Evolutionary conservation across 2,888 invertebrate genomes (phyloP).

Genomic region (Digitonthophagus gazella): DNA sequence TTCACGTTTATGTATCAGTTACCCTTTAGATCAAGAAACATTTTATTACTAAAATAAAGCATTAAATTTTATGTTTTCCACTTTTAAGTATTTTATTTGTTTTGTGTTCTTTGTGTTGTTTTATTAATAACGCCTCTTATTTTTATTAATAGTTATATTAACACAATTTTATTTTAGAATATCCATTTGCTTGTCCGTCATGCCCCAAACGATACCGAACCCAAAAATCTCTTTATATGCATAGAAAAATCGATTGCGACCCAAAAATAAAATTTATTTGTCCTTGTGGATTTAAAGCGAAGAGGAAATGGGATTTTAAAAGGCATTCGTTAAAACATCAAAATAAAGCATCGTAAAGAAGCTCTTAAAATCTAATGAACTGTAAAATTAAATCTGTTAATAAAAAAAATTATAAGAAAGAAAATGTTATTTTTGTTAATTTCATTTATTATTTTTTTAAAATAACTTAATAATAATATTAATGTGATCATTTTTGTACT

Average conservation of each 20-base stretch:
- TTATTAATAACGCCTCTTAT: too few species aligned
- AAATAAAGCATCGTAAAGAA: neutral
- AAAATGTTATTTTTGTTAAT: too few species aligned
- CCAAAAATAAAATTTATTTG: neutral
- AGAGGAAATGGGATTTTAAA: neutral
- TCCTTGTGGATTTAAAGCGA: neutral
- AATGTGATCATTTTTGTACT: too few species aligned
- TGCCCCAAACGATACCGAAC: slow-evolving; percentile 3
- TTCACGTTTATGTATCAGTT: too few species aligned
- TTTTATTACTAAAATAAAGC: too few species aligned
- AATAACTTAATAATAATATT: too few species aligned
- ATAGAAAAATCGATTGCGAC: slow-evolving; percentile 6
- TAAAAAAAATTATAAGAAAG: too few species aligned
- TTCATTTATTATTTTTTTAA: too few species aligned
- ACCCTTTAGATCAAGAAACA: too few species aligned
- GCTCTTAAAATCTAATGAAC: neutral
- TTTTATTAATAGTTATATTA: neutral
- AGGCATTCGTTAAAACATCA: neutral
- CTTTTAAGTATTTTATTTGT: too few species aligned
- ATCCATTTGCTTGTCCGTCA: neutral
- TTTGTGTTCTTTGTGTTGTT: too few species aligned
- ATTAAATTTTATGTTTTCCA: too few species aligned
- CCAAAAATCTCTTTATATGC: slow-evolving; percentile 12
- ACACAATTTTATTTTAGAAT: slow-evolving; percentile 3
- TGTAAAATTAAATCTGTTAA: neutral